These are phyloP conservation scores for Drosophila birchii DNA, from an alignment of 2,888 invertebrate species.

Conservation along the genomic window DNA sequence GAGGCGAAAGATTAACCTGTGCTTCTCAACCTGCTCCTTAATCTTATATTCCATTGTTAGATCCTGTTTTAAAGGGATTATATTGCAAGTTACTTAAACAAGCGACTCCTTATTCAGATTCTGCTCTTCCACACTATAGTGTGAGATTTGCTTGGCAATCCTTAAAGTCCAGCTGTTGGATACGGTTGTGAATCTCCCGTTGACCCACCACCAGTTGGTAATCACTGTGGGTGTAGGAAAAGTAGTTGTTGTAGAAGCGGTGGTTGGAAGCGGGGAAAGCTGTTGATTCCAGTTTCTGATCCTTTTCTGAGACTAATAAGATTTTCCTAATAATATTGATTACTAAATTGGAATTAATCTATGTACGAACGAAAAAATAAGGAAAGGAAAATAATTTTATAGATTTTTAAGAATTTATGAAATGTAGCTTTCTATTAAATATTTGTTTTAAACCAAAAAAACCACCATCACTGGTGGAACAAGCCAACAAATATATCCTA, in stretches of 20 bases:
- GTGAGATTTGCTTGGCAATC: conserved; percentile 99
- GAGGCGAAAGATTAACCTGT: not conserved
- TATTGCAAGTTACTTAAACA: not conserved
- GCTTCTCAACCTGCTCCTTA: not conserved
- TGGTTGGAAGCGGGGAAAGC: conserved; percentile 90
- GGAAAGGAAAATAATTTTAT: not conserved
- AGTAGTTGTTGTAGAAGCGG: conserved; percentile 98
- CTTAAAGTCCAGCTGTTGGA: conserved; percentile 96
- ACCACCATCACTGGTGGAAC: conserved; percentile 10
- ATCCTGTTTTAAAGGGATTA: not conserved
- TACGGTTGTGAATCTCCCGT: conserved; percentile 97
- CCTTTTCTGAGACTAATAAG: not conserved
- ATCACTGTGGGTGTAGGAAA: conserved; percentile 98
- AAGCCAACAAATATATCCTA: conserved; percentile 17
- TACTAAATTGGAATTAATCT: not conserved
- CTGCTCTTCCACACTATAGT: conserved; percentile 86
- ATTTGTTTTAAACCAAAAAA: conserved; percentile 1
- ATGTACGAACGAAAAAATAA: not conserved
- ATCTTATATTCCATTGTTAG: not conserved
- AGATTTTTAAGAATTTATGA: not conserved
- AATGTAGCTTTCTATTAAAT: not conserved
- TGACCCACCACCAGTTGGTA: conserved; percentile 94
- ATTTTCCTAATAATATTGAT: not conserved
- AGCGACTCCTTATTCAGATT: not conserved
- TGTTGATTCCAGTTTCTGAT: conserved; percentile 85